These are phyloP conservation scores for Centropus unirufus DNA, from an alignment of 2,113 vertebrate genomes.

Conservation along the genomic window DNA sequence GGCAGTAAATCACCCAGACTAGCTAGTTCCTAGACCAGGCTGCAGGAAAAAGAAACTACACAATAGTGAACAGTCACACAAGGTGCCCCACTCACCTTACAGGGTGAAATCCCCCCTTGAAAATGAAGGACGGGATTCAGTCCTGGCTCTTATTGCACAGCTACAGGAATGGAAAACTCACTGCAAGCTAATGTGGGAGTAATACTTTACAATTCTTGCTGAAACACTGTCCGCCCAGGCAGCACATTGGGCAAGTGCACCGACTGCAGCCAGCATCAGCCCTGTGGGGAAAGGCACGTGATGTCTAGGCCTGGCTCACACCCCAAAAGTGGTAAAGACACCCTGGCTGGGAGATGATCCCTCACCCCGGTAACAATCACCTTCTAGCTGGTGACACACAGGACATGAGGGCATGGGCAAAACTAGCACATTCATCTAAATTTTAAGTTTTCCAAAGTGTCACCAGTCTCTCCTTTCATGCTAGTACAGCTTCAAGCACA, in stretches of 20 bases:
- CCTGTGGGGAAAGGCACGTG: accelerated
- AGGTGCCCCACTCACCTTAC: accelerated
- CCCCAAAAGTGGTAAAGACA: accelerated
- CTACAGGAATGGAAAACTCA: background rate
- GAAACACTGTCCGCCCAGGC: background rate
- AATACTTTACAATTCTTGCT: accelerated
- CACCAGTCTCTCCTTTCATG: background rate
- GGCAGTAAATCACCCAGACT: background rate
- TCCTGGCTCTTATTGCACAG: background rate
- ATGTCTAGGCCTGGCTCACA: background rate
- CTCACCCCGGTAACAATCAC: background rate
- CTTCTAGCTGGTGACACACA: background rate
- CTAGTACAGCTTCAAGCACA: background rate
- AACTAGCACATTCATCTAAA: background rate
- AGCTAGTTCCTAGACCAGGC: background rate
- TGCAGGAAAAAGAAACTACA: background rate
- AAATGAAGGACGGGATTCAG: background rate
- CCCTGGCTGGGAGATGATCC: background rate
- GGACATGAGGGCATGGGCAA: background rate
- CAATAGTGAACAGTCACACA: background rate
- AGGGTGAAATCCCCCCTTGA: background rate
- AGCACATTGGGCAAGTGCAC: background rate
- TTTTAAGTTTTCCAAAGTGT: background rate
- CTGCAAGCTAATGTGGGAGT: background rate
- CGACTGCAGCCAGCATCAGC: background rate